These are phyloP conservation scores for Drosophila heteroneura DNA, from an alignment of 2,888 invertebrate species.

Conservation along the genomic window DNA sequence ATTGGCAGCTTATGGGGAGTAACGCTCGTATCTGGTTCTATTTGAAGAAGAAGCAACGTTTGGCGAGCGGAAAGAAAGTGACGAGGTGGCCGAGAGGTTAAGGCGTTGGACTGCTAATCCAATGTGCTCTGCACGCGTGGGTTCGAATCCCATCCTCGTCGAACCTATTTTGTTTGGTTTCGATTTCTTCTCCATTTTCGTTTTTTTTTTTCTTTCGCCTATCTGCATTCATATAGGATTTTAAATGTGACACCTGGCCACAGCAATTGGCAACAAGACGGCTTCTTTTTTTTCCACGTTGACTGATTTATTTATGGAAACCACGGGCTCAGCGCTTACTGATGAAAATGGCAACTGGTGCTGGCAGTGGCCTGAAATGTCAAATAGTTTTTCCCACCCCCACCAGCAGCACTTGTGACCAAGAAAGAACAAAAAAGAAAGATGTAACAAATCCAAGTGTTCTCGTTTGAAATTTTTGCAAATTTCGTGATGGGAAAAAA, in stretches of 20 bases:
- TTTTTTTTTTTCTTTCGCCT: not conserved
- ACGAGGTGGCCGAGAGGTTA: slow-evolving; percentile 95
- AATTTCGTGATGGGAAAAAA: slow-evolving; percentile 23
- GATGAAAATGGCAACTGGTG: slow-evolving; percentile 52
- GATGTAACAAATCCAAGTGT: slow-evolving; percentile 3
- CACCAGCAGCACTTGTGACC: slow-evolving; percentile 35
- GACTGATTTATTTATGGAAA: slow-evolving; percentile 27
- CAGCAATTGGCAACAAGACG: slow-evolving; percentile 2
- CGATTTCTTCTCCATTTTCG: not conserved
- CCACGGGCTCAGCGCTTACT: slow-evolving; percentile 28
- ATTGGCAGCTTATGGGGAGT: slow-evolving; percentile 5
- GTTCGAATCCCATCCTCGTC: slow-evolving; percentile 94
- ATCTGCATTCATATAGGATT: not conserved
- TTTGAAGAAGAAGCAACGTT: slow-evolving; percentile 32
- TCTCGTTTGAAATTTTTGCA: slow-evolving; percentile 31
- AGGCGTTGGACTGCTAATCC: slow-evolving; percentile 95
- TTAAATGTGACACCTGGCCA: slow-evolving; percentile 38
- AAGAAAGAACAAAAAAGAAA: slow-evolving; percentile 6
- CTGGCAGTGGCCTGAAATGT: slow-evolving; percentile 32
- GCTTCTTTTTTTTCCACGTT: not conserved
- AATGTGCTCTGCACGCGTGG: slow-evolving; percentile 94
- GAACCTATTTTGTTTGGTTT: slow-evolving; percentile 56
- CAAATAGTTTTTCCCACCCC: slow-evolving; percentile 48
- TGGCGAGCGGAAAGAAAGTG: slow-evolving; percentile 68
- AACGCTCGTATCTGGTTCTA: not conserved